Evolutionary conservation across 2,888 invertebrate genomes (phyloP).

Genomic region (Polietes domitor): DNA sequence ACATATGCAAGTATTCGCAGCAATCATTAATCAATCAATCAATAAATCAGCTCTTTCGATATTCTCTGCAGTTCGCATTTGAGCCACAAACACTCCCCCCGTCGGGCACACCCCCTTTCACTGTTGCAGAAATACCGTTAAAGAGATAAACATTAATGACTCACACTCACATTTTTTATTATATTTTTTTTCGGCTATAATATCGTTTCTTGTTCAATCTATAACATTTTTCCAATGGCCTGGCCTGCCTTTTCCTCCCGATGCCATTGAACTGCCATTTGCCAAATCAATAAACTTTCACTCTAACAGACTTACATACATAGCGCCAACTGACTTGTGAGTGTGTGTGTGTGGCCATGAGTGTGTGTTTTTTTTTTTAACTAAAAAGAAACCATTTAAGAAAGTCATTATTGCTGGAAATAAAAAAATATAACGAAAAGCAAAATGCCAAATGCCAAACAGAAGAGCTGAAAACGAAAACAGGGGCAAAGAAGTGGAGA

Average conservation of each 20-base stretch:
- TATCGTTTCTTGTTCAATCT: slow-evolving; percentile 4
- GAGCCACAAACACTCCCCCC: no score
- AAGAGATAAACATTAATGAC: not conserved
- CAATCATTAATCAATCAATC: no score
- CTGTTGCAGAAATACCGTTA: not conserved
- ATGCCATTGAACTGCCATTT: slow-evolving; percentile 42
- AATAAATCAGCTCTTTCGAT: no score
- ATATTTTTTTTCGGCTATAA: not conserved
- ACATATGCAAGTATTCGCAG: no score
- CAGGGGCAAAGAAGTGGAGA: not conserved
- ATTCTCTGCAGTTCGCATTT: no score
- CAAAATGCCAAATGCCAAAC: not conserved
- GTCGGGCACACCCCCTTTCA: no score
- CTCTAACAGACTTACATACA: no score
- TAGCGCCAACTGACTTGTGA: not conserved
- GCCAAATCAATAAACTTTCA: slow-evolving; percentile 52
- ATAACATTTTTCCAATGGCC: slow-evolving; percentile 4
- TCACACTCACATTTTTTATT: not conserved
- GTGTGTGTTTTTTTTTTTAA: not conserved
- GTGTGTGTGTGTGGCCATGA: no score
- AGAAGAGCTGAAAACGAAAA: not conserved
- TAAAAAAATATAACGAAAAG: not conserved
- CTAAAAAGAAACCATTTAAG: slow-evolving; percentile 32
- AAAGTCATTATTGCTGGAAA: not conserved
- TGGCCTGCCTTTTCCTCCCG: not conserved